These are phyloP conservation scores for Apistogramma diplotaenia DNA, from an alignment of 2,113 vertebrate genomes.

Conservation along the genomic window DNA sequence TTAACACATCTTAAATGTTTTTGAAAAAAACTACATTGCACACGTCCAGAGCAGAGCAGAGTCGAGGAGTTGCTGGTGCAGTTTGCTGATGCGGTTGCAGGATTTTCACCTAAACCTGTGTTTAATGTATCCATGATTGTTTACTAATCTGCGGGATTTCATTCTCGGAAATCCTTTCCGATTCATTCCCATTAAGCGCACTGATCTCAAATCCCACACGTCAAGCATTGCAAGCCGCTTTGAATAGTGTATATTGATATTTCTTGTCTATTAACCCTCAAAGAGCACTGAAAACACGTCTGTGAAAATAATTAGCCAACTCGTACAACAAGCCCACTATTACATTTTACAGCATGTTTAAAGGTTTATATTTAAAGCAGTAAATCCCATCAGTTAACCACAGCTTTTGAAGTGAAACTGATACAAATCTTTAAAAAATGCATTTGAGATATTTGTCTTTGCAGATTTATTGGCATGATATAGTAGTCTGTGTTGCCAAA, in stretches of 20 bases:
- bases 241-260: slow-evolving; percentile 36
- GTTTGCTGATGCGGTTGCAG: slow-evolving; percentile 11
- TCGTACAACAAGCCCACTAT: neutral
- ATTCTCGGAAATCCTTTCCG: slow-evolving; percentile 43
- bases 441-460: neutral
- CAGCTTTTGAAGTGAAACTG: neutral
- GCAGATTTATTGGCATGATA: neutral
- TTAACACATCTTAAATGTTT: neutral
- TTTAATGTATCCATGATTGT: slow-evolving; percentile 36
- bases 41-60: neutral
- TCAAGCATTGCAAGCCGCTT: slow-evolving; percentile 36
- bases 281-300: neutral
- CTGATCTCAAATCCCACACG: slow-evolving; percentile 27
- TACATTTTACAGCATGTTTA: neutral
- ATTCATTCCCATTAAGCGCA: slow-evolving; percentile 39
- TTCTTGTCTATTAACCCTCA: slow-evolving; percentile 6
- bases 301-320: neutral
- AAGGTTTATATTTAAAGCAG: neutral
- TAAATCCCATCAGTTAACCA: neutral
- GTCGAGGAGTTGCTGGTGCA: neutral
- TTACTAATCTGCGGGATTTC: slow-evolving; percentile 44
- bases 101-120: slow-evolving; percentile 21
- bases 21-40: neutral
- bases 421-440: neutral
- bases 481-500: neutral